Percentiles rank a stretch among this genome's conserved stretches.
phyloP scores from a whole-genome alignment of 2,888 invertebrate genomes.

The Eubasilissa splendida region DNA sequence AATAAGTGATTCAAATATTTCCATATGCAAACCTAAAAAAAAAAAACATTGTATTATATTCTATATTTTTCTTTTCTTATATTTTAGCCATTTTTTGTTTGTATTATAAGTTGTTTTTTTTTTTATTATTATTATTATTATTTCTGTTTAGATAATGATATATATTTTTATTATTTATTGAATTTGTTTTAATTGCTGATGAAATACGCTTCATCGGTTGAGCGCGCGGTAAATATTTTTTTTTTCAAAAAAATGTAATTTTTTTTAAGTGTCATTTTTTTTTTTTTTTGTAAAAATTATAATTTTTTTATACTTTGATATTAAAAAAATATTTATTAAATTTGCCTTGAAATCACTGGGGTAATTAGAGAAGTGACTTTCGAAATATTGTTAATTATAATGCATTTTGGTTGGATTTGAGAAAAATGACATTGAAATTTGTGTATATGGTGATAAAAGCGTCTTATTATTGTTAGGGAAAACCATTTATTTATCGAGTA shows the following conservation, averaged over 20 bases:
- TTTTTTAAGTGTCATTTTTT: neutral
- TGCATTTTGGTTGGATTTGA: constrained; percentile 35
- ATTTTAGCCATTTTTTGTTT: constrained; percentile 20
- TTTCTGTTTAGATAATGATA: constrained; percentile 28
- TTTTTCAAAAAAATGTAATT: constrained; percentile 14
- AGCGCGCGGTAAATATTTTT: constrained; percentile 18
- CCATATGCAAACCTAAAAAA: neutral
- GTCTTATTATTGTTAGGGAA: constrained; percentile 45
- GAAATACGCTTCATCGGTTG: neutral
- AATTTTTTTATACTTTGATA: constrained; percentile 20
- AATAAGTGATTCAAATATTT: too few relatives aligned
- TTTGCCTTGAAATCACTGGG: neutral
- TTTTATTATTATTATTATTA: neutral
- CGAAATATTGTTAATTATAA: neutral
- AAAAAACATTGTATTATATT: neutral
- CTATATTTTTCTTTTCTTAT: neutral
- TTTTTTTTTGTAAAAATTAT: constrained; percentile 5
- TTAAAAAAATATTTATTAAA: constrained; percentile 25
- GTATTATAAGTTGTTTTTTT: constrained; percentile 40
- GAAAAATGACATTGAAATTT: constrained; percentile 27
- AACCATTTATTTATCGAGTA: constrained; percentile 47
- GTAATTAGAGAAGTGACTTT: neutral
- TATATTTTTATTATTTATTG: constrained; percentile 46
- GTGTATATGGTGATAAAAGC: constrained; percentile 41
- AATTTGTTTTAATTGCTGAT: neutral